Base-by-base conservation (phyloP, 2,888 invertebrate species). In the Melieria crassipennis region DNA sequence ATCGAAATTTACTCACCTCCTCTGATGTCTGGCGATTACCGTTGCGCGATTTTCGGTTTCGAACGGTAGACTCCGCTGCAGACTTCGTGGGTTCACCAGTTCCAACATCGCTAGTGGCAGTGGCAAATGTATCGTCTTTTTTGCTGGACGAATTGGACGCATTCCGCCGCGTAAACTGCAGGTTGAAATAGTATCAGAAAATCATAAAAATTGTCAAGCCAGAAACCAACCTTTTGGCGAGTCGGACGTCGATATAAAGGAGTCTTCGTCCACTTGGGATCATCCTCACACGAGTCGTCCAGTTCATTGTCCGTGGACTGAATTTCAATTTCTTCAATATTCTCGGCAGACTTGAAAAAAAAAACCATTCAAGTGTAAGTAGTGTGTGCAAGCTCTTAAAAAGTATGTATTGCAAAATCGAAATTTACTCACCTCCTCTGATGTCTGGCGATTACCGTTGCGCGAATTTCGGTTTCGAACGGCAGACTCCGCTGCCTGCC, bases 221-320 rank as follows among this genome's bases (percentile, higher is more conserved):
- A 42, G 65, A 3, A 56, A 42, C 68, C 74, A 73, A 77, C 76
- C 62, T 62, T 62, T 69, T 30, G 7, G 52, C 73, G 72, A 43
- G 11, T 46, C 58, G 47, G 30, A 50, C 69, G 73, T 55, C 45
- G 71, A 6, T 70, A 62, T 6, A 58, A 48, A 4, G 81, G 81
- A 7, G 81, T 80, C 70, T 75, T 76, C 47, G 3, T 69, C 80
- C 81, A 80, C 70, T 81, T 80, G 5, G 81, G 81, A 78, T 81
- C 81, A 13, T 65, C 52, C 30, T 3, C 30, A 30, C 1, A 2
- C 4, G 68, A 63, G 48, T 68, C 47, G 62, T 75, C 75, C 13
- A 62, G 48, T 30, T 76, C 77, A 4, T 75, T 74, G 1, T 74
- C 70, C 7, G 74, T 69, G 42, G 69, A n/a, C 56, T 72, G 69